Evolutionary conservation across 1,140 invertebrate species (phyloP).

Genomic region (Pseudomyrmex gracilis): DNA sequence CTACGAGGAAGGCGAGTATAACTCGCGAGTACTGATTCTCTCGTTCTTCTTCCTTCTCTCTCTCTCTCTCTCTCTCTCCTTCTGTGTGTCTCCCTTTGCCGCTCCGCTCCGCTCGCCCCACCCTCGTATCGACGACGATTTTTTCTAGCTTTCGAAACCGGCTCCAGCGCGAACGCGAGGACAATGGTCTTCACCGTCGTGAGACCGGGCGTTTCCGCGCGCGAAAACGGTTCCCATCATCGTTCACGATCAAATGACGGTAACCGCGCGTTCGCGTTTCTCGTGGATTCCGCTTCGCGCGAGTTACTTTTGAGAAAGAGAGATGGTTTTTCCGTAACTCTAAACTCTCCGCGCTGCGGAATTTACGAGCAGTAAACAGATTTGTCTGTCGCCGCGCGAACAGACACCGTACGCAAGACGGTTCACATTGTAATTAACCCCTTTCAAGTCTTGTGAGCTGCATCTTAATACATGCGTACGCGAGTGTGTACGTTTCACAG

Average conservation of each 20-base stretch:
- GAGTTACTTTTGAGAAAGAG: constrained; percentile 19
- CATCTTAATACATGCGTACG: constrained; percentile 23
- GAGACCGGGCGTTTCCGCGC: constrained; percentile 41
- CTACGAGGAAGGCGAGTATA: constrained; percentile 37
- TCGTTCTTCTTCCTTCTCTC: constrained; percentile 10
- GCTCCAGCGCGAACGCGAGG: constrained; percentile 55
- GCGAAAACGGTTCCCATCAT: constrained; percentile 59
- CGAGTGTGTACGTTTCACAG: not conserved
- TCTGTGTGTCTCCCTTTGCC: not conserved
- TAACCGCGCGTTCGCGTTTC: constrained; percentile 29
- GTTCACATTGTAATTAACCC: constrained; percentile 36
- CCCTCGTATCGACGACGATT: constrained; percentile 43
- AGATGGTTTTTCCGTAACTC: not conserved
- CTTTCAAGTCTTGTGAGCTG: constrained; percentile 26
- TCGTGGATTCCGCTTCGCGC: not conserved
- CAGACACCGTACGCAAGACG: not conserved
- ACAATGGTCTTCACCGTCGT: constrained; percentile 68
- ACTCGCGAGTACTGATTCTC: constrained; percentile 44
- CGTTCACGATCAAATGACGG: constrained; percentile 47
- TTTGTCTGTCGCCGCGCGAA: too few species aligned
- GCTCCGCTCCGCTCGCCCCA: not conserved
- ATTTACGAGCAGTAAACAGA: constrained; percentile 53
- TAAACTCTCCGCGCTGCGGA: not conserved
- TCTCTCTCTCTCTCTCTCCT: not conserved
- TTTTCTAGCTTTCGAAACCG: constrained; percentile 68